Conservation (phyloP, 2,888 invertebrate species). For the Aromia moschata region DNA sequence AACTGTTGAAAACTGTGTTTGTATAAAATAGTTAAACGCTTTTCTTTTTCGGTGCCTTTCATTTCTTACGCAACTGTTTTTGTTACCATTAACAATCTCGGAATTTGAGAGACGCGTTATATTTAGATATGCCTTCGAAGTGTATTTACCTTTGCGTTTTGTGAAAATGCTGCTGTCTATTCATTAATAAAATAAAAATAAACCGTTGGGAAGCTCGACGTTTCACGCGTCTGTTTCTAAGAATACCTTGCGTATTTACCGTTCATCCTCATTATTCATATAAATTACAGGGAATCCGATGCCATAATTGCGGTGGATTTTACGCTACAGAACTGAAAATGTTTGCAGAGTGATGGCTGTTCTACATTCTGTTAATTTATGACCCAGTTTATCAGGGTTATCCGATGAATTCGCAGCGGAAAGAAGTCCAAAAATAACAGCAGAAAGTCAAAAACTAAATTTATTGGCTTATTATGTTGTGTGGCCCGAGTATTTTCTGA, state of each 20-base stretch:
- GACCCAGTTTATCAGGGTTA: background rate
- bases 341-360: background rate
- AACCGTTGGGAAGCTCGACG: background rate
- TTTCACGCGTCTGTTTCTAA: background rate
- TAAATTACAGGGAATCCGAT: background rate
- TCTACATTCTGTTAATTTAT: background rate
- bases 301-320: background rate
- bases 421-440: too few species aligned
- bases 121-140: background rate
- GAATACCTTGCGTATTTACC: background rate
- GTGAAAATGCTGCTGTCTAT: background rate
- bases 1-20: background rate
- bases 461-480: too few species aligned
- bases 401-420: too few species aligned
- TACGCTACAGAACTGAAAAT: background rate
- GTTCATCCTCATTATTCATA: background rate
- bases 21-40: background rate
- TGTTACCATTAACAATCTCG: background rate
- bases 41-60: background rate
- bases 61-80: background rate
- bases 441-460: too few species aligned
- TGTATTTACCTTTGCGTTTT: background rate
- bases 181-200: conserved; percentile 15
- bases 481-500: too few species aligned
- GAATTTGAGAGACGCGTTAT: background rate